These are phyloP conservation scores for Ramphastos sulfuratus DNA, from an alignment of 2,113 vertebrate genomes.

Conservation along the genomic window DNA sequence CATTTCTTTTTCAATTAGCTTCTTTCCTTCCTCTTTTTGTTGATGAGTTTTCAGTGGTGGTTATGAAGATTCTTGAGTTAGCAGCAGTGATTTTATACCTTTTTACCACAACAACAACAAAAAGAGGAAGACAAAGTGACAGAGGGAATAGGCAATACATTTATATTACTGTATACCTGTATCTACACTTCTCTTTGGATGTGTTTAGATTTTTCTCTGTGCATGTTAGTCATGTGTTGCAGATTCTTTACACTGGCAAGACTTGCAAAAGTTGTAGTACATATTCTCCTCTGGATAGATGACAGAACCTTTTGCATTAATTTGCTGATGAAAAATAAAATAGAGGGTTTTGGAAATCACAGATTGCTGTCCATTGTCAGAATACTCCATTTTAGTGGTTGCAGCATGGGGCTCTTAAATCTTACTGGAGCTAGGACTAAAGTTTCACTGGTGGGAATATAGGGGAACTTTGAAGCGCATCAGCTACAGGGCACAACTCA, in stretches of 20 bases:
- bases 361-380: background rate
- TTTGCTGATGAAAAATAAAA: background rate
- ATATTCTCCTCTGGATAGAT: background rate
- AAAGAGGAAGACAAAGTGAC: background rate
- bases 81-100: background rate
- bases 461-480: background rate
- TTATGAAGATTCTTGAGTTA: background rate
- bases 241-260: background rate
- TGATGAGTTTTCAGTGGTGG: rapidly evolving
- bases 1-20: background rate
- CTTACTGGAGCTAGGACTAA: background rate
- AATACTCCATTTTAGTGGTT: background rate
- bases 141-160: background rate
- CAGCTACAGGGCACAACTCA: background rate
- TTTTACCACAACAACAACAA: background rate
- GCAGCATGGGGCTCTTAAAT: background rate
- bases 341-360: background rate
- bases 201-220: background rate
- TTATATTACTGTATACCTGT: rapidly evolving
- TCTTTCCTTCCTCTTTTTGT: background rate
- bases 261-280: background rate
- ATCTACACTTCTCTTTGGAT: background rate
- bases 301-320: background rate
- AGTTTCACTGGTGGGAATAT: background rate
- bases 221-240: background rate